Conservation (phyloP, 1,140 invertebrate species). For the Tetramorium simillimum region DNA sequence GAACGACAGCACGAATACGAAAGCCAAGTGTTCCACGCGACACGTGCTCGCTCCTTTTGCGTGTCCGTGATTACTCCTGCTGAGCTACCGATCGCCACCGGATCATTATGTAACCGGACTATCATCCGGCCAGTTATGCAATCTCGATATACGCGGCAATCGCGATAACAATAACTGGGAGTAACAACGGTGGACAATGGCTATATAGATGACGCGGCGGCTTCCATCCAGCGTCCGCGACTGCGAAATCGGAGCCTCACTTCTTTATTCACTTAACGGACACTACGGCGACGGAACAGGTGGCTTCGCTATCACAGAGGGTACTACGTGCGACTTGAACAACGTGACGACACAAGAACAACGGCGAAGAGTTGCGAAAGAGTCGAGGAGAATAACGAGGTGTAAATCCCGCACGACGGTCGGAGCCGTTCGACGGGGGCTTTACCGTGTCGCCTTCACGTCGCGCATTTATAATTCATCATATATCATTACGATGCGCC, state of each 20-base stretch:
- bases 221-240: neutral
- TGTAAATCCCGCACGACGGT: neutral
- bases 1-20: neutral
- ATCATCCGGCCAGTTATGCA: constrained; percentile 42
- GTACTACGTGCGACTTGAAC: neutral
- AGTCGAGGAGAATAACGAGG: neutral
- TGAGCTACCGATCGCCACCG: neutral
- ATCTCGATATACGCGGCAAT: constrained; percentile 19
- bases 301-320: neutral
- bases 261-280: constrained; percentile 24
- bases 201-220: neutral
- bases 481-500: neutral
- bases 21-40: neutral
- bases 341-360: neutral
- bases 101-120: constrained; percentile 33
- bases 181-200: constrained; percentile 21
- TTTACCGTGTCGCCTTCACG: neutral
- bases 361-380: neutral
- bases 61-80: neutral
- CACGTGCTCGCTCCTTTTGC: constrained; percentile 4
- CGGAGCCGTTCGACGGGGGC: neutral
- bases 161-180: constrained; percentile 37
- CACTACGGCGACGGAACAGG: neutral
- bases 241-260: neutral
- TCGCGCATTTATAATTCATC: neutral